Base-by-base conservation (phyloP, 2,113 vertebrate species). In the rabbit (Oryctolagus cuniculus) region DNA sequence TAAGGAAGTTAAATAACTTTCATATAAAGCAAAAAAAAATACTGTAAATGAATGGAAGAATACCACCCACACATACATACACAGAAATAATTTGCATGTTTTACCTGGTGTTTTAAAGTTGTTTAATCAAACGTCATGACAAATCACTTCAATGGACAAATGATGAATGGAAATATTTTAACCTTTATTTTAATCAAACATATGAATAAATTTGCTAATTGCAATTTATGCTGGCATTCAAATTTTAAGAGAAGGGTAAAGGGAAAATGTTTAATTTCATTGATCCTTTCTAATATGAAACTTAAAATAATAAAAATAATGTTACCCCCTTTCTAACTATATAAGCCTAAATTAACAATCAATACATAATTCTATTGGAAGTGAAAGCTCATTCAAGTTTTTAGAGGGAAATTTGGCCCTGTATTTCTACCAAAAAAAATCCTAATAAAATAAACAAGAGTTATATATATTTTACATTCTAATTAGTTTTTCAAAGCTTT, bases 1-100 rank as follows among this genome's bases (percentile, higher is more conserved):
- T 69, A 86, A 82, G 69, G 11, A 95, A 74, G 15, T 89, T 34
- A 74, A 73, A 64, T 21, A 74, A 12, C 25, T 90, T 95, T 75
- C 31, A 70, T 64, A 36, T 64, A 66, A 51, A 69, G 9, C 10
- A 81, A 77, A 38, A 36, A 77, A 6, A 92, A 83, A 51, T n/a
- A 44, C 0, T 64, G 21, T 64, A 73, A 87, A 49, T 55, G 25
- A 15, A 64, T 51, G 70, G 4, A 2, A 79, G n/a, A 63, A 29
- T 84, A 90, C 15, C 9, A 3, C 15, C n/a, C 10, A 5, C 10
- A n/a, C 6, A 16, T 21, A 22, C 3, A 21, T 21, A 17, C 3
- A 87, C 10, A 86, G 5, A 94, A 73, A 85, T 17, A 55, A 70
- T 13, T 69, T 7, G 15, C 90, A 64, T 44, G 5, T 69, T 92